Evolutionary conservation across 1,140 invertebrate genomes (phyloP), one percentile per base, ranked within the genome.

Genomic region (Drosophila nigrodunni): DNA sequence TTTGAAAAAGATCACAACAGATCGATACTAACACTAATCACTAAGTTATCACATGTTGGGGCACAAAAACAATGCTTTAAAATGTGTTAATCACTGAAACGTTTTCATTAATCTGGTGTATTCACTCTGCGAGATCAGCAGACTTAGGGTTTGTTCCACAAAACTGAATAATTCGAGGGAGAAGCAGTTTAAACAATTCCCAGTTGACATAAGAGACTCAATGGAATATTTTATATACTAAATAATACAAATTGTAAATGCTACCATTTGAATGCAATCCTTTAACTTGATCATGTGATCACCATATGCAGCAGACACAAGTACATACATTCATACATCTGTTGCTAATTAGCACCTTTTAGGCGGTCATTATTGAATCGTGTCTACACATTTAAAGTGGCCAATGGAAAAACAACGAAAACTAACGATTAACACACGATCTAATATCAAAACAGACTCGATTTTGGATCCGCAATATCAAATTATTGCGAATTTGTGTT

Each of bases 301-400:
- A 54, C 64, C 82, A 85, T 80, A 58, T 64, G 71, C 9, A 43
- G 39, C 57, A 35, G 15, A 54, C 10, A 54, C 50, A 54, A 44
- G 41, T 58, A 41, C 30, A 50, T 15, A 50, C 39, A 15, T 15
- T 10, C 11, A 15, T 3, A 30, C 25, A 25, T 43, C 37, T 52
- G 37, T 43, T 18, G 18, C 43, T 66, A 58, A 82, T 82, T 86
- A 77, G 49, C 82, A 86, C 82, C 55, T 86, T 75, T 65, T 58
- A 60, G 46, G 50, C 8, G 39, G 10, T 49, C 50, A 76, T 61
- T 71, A 55, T 18, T 59, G 49, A 75, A 72, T 78, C 82, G 82
- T 86, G 82, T 72, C 39, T 25, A 58, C 47, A 49, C 55, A 73
- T 71, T 86, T 76, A 60, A 70, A 69, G 15, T 59, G 18, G 60